Conservation (phyloP, 2,888 invertebrate species). For the Drosophila recens region DNA sequence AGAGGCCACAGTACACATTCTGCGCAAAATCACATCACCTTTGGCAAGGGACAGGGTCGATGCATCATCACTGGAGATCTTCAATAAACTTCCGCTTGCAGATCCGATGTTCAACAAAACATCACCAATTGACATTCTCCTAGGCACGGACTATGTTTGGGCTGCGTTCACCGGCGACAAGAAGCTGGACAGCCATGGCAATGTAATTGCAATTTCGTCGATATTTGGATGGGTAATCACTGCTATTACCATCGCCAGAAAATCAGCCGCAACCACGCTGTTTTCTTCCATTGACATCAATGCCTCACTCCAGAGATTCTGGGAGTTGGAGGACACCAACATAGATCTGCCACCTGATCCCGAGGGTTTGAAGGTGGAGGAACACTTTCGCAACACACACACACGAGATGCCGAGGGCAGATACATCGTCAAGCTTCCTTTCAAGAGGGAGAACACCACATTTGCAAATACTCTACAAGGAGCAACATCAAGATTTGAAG, state of each 20-base stretch:
- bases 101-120: slow-evolving; percentile 1
- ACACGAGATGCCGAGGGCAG: neutral
- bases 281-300: no score
- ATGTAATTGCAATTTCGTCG: neutral
- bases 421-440: neutral
- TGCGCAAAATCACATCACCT: neutral
- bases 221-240: slow-evolving; percentile 1
- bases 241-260: neutral
- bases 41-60: neutral
- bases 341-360: no score
- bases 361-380: no score
- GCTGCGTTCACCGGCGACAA: neutral
- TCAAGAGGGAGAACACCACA: neutral
- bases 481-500: no score
- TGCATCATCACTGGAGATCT: no score
- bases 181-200: neutral
- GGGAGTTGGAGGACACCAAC: no score
- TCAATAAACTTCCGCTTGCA: neutral
- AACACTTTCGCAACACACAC: no score
- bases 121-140: neutral
- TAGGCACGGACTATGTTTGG: neutral
- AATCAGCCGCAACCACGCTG: neutral
- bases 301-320: neutral
- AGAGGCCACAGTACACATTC: neutral
- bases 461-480: no score